Base-by-base conservation (phyloP, 1,140 invertebrate genomes). In the Portunus trituberculatus region DNA sequence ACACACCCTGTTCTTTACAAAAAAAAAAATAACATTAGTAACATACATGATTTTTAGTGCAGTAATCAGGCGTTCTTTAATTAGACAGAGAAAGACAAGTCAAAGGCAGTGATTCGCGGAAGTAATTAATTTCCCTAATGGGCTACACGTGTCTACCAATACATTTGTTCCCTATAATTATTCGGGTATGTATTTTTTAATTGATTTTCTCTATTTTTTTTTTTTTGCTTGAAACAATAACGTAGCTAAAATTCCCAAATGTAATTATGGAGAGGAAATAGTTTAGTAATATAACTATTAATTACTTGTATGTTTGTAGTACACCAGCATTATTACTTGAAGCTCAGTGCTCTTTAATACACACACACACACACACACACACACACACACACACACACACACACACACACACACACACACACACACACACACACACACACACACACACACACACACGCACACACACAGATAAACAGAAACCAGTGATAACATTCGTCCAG, bases 351-450 rank as follows among this genome's bases (percentile, higher is more conserved):
- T 59, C 16, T 59, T 59, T 14, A 12, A 59, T 20, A 59, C 52
- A 76, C 67, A 76, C 67, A 76, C 67, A 76, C 67, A 76, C 67
- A 76, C 67, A 76, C 25, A 76, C 67, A 76, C 67, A 76, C 67
- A 76, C 67, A 76, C 67, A 76, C 67, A 76, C 67, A 76, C 67
- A 76, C 67, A 76, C 67, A n/a, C 67, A 76, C 67, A 76, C 67
- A n/a, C 67, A 76, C 67, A 76, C 67, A n/a, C 67, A 76, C 67
- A 76, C n/a, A n/a, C n/a, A 59, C 52, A 12, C 52, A 59, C 52
- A 59, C 52, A 59, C 52, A 59, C 52, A 59, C 52, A 59, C 52
- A 59, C 67, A 76, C 67, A 76, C 67, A 76, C 67, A 76, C 67
- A 76, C 67, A 76, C 67, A 76, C 67, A 76, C 67, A 76, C 67